Evolutionary conservation across 2,888 invertebrate species (phyloP).

Genomic region (Clivina fossor): DNA sequence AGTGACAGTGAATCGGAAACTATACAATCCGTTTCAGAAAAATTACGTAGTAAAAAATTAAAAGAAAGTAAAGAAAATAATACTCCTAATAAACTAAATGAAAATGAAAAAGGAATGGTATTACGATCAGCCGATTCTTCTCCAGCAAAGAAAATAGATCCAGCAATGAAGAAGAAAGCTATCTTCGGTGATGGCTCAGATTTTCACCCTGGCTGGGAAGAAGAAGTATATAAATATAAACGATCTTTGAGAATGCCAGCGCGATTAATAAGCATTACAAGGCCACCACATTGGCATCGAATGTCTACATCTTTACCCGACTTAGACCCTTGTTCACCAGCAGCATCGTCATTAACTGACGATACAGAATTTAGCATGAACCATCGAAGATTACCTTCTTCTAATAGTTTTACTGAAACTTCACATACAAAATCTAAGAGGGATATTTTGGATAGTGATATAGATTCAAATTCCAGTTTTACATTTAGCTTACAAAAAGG

Average conservation of each 20-base stretch:
- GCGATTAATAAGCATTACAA: conserved; percentile 76
- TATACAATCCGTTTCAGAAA: conserved; percentile 52
- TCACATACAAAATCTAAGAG: conserved; percentile 48
- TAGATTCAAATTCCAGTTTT: conserved; percentile 69
- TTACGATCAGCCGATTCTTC: conserved; percentile 47
- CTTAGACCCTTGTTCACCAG: conserved; percentile 73
- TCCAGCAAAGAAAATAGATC: conserved; percentile 43
- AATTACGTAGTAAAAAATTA: conserved; percentile 32
- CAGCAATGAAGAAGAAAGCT: conserved; percentile 57
- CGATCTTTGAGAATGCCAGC: conserved; percentile 80
- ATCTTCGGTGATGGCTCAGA: conserved; percentile 70
- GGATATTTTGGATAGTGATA: conserved; percentile 62
- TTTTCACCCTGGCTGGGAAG: conserved; percentile 80
- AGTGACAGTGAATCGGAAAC: conserved; percentile 41
- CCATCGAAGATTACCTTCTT: conserved; percentile 14
- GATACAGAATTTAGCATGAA: conserved; percentile 43
- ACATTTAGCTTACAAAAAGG: conserved; percentile 57
- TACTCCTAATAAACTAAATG: conserved; percentile 51
- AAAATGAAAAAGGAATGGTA: conserved; percentile 46
- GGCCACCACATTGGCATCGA: conserved; percentile 68
- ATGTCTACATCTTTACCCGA: conserved; percentile 78
- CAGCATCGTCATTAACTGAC: conserved; percentile 66
- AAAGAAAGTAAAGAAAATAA: conserved; percentile 47
- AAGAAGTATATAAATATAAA: conserved; percentile 80
- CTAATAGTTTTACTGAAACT: conserved; percentile 5